Evolutionary conservation across 2,113 vertebrate genomes (phyloP).

Genomic region (Pterocles gutturalis): DNA sequence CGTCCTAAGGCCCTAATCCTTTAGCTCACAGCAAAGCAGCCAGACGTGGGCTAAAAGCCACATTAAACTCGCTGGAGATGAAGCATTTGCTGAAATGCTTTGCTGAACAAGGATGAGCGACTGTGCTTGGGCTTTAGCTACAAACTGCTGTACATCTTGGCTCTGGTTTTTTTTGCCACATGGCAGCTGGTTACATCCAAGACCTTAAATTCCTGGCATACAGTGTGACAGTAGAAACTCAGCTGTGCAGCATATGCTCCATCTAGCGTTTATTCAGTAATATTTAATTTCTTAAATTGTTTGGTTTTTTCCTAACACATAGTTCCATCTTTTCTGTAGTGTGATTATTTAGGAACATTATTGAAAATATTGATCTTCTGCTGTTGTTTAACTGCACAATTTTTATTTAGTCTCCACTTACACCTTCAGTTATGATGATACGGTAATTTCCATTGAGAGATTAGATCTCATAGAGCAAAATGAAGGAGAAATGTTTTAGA

Average conservation of each 20-base stretch:
- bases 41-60: background rate
- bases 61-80: background rate
- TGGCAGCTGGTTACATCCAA: background rate
- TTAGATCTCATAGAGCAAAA: background rate
- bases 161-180: constrained; percentile 25
- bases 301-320: background rate
- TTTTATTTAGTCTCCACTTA: background rate
- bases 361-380: background rate
- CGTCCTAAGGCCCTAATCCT: background rate
- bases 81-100: background rate
- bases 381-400: background rate
- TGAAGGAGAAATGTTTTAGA: background rate
- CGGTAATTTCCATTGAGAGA: background rate
- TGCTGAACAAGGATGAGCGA: background rate
- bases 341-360: background rate
- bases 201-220: background rate
- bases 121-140: background rate
- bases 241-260: constrained; percentile 42
- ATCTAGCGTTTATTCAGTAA: constrained; percentile 53
- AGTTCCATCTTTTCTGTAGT: background rate
- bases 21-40: background rate
- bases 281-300: background rate
- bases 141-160: constrained; percentile 1
- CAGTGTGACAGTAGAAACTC: background rate
- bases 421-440: background rate